Evolutionary conservation across 2,113 vertebrate species (phyloP).

Genomic region (Oreochromis aureus): DNA sequence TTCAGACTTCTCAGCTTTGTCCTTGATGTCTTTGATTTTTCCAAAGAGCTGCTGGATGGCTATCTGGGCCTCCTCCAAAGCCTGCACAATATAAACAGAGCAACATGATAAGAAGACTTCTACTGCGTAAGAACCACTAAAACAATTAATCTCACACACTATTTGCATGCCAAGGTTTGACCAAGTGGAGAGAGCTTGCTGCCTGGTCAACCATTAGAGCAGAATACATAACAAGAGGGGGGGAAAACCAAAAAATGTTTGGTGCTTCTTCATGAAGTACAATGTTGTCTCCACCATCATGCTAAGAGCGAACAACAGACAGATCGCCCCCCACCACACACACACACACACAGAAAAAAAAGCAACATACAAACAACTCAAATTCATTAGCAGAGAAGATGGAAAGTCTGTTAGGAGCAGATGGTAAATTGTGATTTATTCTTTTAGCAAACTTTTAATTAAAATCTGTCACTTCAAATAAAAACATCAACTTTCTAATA

Average conservation of each 20-base stretch:
- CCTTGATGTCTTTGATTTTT: conserved; percentile 99
- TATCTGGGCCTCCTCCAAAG: conserved; percentile 94
- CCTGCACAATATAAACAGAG: conserved; percentile 71
- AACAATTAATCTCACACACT: not conserved
- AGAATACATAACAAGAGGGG: not conserved
- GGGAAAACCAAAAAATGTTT: not conserved
- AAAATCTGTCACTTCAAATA: not conserved
- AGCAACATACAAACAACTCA: not conserved
- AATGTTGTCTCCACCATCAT: not conserved
- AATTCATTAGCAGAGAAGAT: not conserved
- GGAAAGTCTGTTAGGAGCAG: not conserved
- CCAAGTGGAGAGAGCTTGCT: not conserved
- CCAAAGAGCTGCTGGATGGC: conserved; percentile 97
- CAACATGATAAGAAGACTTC: not conserved
- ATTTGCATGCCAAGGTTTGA: not conserved
- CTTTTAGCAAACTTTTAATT: not conserved
- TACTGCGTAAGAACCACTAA: not conserved
- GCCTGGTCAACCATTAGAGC: not conserved
- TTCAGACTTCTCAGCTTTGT: conserved; percentile 98
- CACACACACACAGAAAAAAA: too few species aligned
- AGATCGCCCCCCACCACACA: not conserved
- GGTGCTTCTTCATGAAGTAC: not conserved
- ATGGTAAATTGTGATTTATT: not conserved
- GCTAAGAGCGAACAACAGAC: not conserved
- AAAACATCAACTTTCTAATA: not conserved